Evolutionary conservation across 2,797 vertebrate genomes (phyloP).

Genomic region (Takifugu rubripes): DNA sequence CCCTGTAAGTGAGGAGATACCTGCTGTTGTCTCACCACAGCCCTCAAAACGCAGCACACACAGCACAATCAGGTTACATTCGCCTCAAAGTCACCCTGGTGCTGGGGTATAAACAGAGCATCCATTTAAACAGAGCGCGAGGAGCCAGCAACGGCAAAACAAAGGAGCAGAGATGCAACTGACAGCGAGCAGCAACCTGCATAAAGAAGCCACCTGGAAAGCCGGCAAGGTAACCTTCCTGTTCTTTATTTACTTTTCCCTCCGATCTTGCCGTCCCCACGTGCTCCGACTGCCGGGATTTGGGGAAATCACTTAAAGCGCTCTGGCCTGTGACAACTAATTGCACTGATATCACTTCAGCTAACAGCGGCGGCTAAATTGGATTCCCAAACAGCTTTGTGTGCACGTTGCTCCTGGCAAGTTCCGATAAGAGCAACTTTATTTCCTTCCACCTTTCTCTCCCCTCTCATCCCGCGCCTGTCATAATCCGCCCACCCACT

Average conservation of each 20-base stretch:
- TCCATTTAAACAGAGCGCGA: slow-evolving; percentile 47
- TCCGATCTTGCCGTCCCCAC: slow-evolving; percentile 3
- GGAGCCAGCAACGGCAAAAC: slow-evolving; percentile 42
- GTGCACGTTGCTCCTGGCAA: slow-evolving; percentile 61
- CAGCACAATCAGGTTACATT: slow-evolving; percentile 29
- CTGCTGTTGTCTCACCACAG: slow-evolving; percentile 5
- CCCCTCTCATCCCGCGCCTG: slow-evolving; percentile 52
- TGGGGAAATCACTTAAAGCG: slow-evolving; percentile 64
- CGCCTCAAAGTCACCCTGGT: slow-evolving; percentile 47
- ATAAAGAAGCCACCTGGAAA: slow-evolving; percentile 28
- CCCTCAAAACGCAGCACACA: neutral
- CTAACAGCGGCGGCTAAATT: slow-evolving; percentile 69
- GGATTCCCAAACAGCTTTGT: slow-evolving; percentile 67
- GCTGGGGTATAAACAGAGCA: slow-evolving; percentile 31
- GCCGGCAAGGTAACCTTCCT: slow-evolving; percentile 1
- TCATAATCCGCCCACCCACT: slow-evolving; percentile 53
- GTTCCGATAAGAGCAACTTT: slow-evolving; percentile 74
- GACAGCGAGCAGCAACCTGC: slow-evolving; percentile 44
- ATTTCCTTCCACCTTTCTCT: slow-evolving; percentile 45
- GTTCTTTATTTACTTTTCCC: slow-evolving; percentile 7
- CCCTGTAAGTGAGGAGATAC: slow-evolving; percentile 19
- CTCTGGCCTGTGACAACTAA: slow-evolving; percentile 70
- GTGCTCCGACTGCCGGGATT: slow-evolving; percentile 33
- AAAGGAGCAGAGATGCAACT: slow-evolving; percentile 34
- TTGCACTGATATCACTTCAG: slow-evolving; percentile 73